Percentiles rank a stretch among this genome's conserved stretches.
phyloP scores from a whole-genome alignment of 2,888 invertebrate species.

The Lycophotia porphyrea region DNA sequence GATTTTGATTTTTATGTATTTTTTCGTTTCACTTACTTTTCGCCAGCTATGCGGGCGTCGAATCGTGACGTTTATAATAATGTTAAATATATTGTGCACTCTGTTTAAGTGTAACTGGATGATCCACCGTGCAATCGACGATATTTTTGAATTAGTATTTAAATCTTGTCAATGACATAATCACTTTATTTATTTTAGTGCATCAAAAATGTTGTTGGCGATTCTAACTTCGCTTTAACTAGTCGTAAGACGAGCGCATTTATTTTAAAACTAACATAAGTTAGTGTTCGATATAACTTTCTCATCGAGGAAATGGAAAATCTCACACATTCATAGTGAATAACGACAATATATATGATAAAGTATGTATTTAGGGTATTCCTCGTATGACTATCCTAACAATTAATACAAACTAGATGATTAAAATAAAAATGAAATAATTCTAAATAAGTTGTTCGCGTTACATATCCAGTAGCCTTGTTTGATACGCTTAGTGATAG shows the following conservation, averaged over 20 bases:
- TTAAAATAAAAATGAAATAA: conserved; percentile 11
- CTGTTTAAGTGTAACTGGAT: conserved; percentile 43
- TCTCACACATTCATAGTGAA: conserved; percentile 61
- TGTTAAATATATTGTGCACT: conserved; percentile 58
- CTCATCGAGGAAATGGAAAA: conserved; percentile 52
- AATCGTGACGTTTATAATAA: conserved; percentile 49
- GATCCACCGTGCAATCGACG: conserved; percentile 56
- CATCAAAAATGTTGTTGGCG: conserved; percentile 66
- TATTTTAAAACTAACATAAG: conserved; percentile 67
- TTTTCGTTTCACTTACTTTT: conserved; percentile 60
- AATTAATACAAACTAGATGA: conserved; percentile 30
- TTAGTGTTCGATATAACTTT: conserved; percentile 53
- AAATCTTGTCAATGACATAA: conserved; percentile 56
- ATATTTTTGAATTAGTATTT: conserved; percentile 56
- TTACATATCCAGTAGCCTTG: conserved; percentile 61
- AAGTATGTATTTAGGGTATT: conserved; percentile 49
- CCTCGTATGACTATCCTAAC: conserved; percentile 31
- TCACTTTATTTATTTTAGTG: conserved; percentile 57
- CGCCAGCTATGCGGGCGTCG: conserved; percentile 49
- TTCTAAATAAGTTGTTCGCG: conserved; percentile 44
- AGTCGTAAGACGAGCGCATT: conserved; percentile 80
- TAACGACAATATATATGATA: conserved; percentile 67
- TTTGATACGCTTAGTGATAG: conserved; percentile 44
- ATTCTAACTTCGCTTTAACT: conserved; percentile 74
- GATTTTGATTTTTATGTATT: conserved; percentile 73